These are phyloP conservation scores for Eidolon dupreanum DNA, from an alignment of 2,797 vertebrate species.

Conservation along the genomic window DNA sequence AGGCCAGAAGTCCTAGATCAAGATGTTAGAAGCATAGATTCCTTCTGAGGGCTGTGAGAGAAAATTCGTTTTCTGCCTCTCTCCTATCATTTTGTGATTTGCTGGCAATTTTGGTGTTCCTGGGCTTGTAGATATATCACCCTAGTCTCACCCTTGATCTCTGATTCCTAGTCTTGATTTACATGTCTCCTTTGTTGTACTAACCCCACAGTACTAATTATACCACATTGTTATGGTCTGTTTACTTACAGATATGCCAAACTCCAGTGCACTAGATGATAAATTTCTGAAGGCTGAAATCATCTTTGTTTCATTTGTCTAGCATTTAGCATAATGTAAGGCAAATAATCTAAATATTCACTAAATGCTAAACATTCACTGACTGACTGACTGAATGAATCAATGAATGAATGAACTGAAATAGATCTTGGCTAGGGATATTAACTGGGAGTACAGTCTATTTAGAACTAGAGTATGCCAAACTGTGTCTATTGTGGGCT, in stretches of 20 bases:
- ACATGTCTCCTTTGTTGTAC: not conserved
- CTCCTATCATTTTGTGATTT: not conserved
- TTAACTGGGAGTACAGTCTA: not conserved
- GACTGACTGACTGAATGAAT: not conserved
- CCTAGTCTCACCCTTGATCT: not conserved
- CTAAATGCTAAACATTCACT: not conserved
- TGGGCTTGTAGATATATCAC: not conserved
- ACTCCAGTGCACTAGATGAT: not conserved
- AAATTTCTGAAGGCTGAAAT: not conserved
- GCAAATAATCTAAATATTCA: conserved; percentile 16
- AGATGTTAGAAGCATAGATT: not conserved
- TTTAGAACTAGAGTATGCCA: not conserved
- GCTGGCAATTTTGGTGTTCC: not conserved
- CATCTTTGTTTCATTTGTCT: not conserved
- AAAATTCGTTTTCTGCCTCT: not conserved
- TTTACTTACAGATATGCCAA: not conserved
- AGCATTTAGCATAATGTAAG: not conserved
- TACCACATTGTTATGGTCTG: not conserved
- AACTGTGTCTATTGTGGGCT: not conserved
- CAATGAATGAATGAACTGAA: not conserved
- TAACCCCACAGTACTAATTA: not conserved
- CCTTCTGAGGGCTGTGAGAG: not conserved
- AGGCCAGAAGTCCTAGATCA: not conserved
- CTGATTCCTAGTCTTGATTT: not conserved
- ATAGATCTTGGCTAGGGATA: not conserved